Evolutionary conservation across 2,888 invertebrate species (phyloP).

Genomic region (Schrankia costaestrigalis): DNA sequence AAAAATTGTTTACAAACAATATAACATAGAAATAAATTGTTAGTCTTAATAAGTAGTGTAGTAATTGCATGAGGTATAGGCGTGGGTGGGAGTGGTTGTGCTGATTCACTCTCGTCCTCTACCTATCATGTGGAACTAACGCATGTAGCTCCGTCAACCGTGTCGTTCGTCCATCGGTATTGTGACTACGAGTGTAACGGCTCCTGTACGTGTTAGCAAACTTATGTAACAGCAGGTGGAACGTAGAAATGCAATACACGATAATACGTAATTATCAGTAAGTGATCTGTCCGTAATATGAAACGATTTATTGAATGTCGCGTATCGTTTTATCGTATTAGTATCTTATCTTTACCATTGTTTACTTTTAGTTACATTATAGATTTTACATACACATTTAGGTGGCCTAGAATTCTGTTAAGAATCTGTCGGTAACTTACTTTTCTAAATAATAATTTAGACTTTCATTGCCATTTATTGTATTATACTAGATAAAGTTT

Average conservation of each 20-base stretch:
- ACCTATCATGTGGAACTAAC: conserved; percentile 59
- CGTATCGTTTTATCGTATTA: too few relatives aligned
- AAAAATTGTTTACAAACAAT: background rate
- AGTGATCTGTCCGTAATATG: too few relatives aligned
- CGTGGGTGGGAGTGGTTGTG: conserved; percentile 42
- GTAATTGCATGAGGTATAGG: conserved; percentile 30
- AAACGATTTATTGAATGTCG: too few relatives aligned
- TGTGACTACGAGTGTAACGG: conserved; percentile 47
- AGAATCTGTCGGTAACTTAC: too few relatives aligned
- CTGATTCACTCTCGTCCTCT: conserved; percentile 68
- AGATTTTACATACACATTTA: too few relatives aligned
- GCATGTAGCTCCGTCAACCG: conserved; percentile 48
- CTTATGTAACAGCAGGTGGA: conserved; percentile 30
- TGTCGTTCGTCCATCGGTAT: conserved; percentile 43
- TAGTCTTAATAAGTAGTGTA: conserved; percentile 20
- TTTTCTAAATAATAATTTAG: too few relatives aligned
- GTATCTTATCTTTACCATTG: too few relatives aligned
- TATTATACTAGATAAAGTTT: too few relatives aligned
- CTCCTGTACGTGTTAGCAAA: conserved; percentile 27
- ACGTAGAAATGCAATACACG: conserved; percentile 20
- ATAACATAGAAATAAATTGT: background rate
- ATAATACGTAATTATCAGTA: conserved; percentile 12
- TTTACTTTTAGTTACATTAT: too few relatives aligned
- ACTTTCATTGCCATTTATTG: too few relatives aligned
- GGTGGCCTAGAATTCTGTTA: too few relatives aligned